A percentile compares a stretch with the other conserved stretches of the same genome.
These are phyloP conservation scores for Limnodromus scolopaceus DNA, from an alignment of 2,797 vertebrate species.

Conservation along the genomic window DNA sequence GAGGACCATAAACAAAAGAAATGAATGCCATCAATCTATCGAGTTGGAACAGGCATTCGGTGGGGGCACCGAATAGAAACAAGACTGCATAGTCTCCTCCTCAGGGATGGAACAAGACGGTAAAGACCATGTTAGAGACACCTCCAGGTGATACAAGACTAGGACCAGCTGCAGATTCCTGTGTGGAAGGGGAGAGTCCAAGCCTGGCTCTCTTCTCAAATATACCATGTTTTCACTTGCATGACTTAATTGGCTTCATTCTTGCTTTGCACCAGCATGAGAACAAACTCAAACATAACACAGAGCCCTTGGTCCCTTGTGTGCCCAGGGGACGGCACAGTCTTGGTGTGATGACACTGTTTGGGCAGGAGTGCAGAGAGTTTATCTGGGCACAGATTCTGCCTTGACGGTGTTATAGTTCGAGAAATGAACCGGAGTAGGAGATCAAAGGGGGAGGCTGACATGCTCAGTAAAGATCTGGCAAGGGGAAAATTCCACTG, in stretches of 20 bases:
- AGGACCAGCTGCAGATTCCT: constrained; percentile 51
- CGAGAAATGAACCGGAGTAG: constrained; percentile 17
- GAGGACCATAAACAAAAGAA: constrained; percentile 62
- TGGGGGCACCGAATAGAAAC: not conserved
- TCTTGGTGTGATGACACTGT: not conserved
- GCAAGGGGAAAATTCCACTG: constrained; percentile 23
- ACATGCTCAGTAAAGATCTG: not conserved
- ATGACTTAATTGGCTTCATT: not conserved
- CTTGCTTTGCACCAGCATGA: not conserved
- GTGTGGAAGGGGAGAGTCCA: constrained; percentile 33
- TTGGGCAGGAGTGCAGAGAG: not conserved
- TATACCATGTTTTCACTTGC: constrained; percentile 25
- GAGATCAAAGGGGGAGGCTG: constrained; percentile 41
- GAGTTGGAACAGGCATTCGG: constrained; percentile 50
- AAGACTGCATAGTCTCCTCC: not conserved
- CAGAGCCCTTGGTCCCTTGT: not conserved
- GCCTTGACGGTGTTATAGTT: not conserved
- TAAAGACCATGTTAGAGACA: constrained; percentile 11
- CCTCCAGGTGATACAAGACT: not conserved
- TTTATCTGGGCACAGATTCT: not conserved
- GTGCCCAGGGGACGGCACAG: not conserved
- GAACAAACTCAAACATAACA: not conserved
- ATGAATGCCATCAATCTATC: constrained; percentile 59
- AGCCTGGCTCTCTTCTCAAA: not conserved
- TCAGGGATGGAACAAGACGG: not conserved